Base-by-base conservation (phyloP, 2,797 vertebrate genomes). In the Nyctalus aviator region DNA sequence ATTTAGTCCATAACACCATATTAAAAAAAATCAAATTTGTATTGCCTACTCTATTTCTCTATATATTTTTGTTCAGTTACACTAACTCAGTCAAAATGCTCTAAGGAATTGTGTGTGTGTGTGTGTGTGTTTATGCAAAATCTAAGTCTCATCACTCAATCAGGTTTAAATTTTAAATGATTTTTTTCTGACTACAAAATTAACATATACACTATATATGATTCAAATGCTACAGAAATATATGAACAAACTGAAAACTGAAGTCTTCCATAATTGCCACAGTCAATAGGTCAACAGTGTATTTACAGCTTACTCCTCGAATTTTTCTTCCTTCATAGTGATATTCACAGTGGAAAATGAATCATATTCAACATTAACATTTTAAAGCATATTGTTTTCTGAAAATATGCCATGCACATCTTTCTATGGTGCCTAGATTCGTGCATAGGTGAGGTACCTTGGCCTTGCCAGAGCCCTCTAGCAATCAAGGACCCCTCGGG, bases 181-280 rank as follows among this genome's bases (percentile, higher is more conserved):
- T 30, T 94, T 92, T 93, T 93, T 94, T 90, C 27, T 76, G 44
- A 78, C 79, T 79, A 53, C 1, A 88, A 73, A 79, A 72, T 86
- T 46, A 89, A 15, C 87, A 68, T 66, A 11, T 95, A 79, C 30
- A 76, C 89, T 76, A 57, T 44, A 76, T 9, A 91, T 76, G 30
- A 81, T 84, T 78, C 25, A 62, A 87, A 57, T 90, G 59, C 14
- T 81, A 21, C 8, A 46, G 35, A 89, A 93, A 91, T 72, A 71
- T 3, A 44, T 86, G 75, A 84, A 35, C 46, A 71, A 84, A 35
- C 66, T 79, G 20, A 84, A 89, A 79, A 86, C 46, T 66, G 32
- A 83, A 90, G 35, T 90, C 18, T 91, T 76, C 27, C 44, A 25
- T 62, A 93, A 30, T 32, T 30, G 85, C 30, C 21, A 44, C 21